Base-by-base conservation (phyloP, 1,140 invertebrate genomes). In the Zaprionus vittiger region DNA sequence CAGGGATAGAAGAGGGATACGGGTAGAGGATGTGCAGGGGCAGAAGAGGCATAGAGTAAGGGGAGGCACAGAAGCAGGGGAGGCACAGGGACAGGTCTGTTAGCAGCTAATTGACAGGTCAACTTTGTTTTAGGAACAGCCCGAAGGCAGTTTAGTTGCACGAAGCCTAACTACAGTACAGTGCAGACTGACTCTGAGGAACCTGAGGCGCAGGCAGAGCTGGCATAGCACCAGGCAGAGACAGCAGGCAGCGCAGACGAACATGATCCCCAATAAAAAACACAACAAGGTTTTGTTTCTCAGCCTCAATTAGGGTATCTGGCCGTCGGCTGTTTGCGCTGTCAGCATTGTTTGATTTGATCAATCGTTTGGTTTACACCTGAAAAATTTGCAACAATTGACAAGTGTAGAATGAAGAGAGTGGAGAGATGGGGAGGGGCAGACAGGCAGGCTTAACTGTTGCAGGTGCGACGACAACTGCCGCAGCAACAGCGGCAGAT, bases 371-470 rank as follows among this genome's bases (percentile, higher is more conserved):
- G 72, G 63, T 47, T 73, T 52, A 67, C 74, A 77, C 70, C 44
- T 77, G 57, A 77, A 73, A 77, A 77, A 67, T 52, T 73, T 73
- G 70, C 56, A 62, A 67, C 69, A 77, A 59, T 77, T 73, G 75
- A 59, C 59, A 68, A 15, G 37, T 34, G n/a, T 15, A 2, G 7
- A 2, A 7, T 9, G 28, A 7, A 31, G 12, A 4, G 31, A 11
- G 31, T 1, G 38, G 15, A 4, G 14, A 15, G 24, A 14, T 2
- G 17, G 59, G 4, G 28, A 0, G 28, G 5, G 2, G 22, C 31
- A 34, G 31, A 3, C 11, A 5, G 2, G 0, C 15, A 15, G 6
- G 57, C 69, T 47, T 14, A 20, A 56, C 28, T 31, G 61, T 24
- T 2, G 52, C 52, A 41, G 22, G 24, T 52, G 61, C 54, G 61